Base-by-base conservation (phyloP, 1,140 invertebrate species). In the Drosophila lacertosa region DNA sequence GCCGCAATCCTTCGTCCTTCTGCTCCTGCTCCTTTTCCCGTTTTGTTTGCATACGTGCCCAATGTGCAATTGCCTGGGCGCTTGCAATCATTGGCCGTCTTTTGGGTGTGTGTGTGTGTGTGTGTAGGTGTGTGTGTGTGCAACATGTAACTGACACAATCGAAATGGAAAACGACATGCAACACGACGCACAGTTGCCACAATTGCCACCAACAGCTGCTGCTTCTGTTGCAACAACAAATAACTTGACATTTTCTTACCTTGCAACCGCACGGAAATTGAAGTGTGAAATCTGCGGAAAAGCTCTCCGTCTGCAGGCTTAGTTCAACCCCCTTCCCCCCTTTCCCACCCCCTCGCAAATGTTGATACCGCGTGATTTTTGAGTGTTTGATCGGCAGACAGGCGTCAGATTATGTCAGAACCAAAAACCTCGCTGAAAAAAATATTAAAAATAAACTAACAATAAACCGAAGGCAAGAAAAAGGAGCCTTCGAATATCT, bases 131-230 rank as follows among this genome's bases (percentile, higher is more conserved):
- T 24, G 39, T 9, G 37, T 65, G 63, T 63, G 72, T 73, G 81
- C 67, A 77, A 77, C 81, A 81, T 84, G 80, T 84, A 86, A 81
- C 55, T 84, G 80, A 84, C 80, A 84, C 80, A 86, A 86, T 84
- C 77, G 80, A 86, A 84, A 84, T 84, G 81, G 77, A 81, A 84
- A 84, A 80, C 81, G 80, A 77, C 80, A 77, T 86, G 80, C 63
- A 76, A 84, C 68, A 80, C 60, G 60, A 64, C 67, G 57, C 60
- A 69, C n/a, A n/a, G n/a, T n/a, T n/a, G 26, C 20, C 26, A 45
- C 44, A 24, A 45, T 45, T 45, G 22, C 40, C 40, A 42, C 18
- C 40, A 42, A 4, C 44, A 24, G 42, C 20, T 7, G 42, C 42
- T 44, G 42, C 4, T 26, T 9, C n/a, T 35, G 33, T 13, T 29